These are phyloP conservation scores for Cryptophagus acutangulus DNA, from an alignment of 2,888 invertebrate genomes.

Conservation along the genomic window DNA sequence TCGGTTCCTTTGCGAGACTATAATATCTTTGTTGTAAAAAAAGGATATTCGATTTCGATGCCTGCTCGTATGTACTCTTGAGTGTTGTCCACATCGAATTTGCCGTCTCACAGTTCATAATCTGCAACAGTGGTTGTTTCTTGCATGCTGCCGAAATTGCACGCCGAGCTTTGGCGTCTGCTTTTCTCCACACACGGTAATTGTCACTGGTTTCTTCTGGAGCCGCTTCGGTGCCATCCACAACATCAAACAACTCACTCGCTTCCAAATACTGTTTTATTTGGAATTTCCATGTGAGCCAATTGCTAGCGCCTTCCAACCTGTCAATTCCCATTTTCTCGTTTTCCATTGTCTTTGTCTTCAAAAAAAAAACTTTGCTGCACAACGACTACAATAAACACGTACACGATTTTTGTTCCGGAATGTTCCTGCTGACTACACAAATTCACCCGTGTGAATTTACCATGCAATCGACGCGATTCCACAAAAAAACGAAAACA, in stretches of 20 bases:
- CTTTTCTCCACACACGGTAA: constrained; percentile 25
- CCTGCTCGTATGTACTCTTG: constrained; percentile 36
- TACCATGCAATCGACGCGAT: too few species aligned
- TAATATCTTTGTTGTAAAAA: constrained; percentile 37
- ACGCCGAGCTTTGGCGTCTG: constrained; percentile 26
- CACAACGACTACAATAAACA: too few species aligned
- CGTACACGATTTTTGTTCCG: too few species aligned
- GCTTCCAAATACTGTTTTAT: constrained; percentile 13
- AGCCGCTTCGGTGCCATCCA: constrained; percentile 16
- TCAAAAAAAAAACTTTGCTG: too few species aligned
- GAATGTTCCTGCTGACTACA: too few species aligned
- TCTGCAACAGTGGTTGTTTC: constrained; percentile 22
- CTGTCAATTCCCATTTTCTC: too few species aligned
- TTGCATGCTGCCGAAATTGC: constrained; percentile 27
- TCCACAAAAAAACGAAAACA: too few species aligned
- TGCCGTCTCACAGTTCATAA: constrained; percentile 28
- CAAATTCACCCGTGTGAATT: too few species aligned
- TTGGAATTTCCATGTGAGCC: constrained; percentile 22
- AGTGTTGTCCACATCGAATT: constrained; percentile 34
- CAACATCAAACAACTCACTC: constrained; percentile 14
- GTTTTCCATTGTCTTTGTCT: too few species aligned
- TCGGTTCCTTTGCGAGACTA: constrained; percentile 28
- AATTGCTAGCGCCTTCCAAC: constrained; percentile 17
- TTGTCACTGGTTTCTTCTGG: too few species aligned
- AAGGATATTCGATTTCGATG: constrained; percentile 35